Evolutionary conservation across 2,888 invertebrate genomes (phyloP), one percentile per base, ranked within the genome.

Genomic region (Synergus umbraculus): DNA sequence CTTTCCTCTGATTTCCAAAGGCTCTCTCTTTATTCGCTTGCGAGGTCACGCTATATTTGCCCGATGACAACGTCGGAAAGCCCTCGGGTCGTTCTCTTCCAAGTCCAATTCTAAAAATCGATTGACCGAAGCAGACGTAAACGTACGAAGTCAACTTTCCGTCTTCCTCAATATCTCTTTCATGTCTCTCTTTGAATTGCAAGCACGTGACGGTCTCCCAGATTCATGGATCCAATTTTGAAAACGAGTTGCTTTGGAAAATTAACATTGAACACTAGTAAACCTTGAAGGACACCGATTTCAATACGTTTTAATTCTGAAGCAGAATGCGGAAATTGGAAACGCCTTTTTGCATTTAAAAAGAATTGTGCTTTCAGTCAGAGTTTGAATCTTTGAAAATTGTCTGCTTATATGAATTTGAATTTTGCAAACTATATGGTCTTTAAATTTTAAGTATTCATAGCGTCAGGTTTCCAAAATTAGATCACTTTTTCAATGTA

Each of bases 101-200:
- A 66, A 66, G 66, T 66, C 43, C 66, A 66, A 66, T 66, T 41
- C 66, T 66, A 66, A 43, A 66, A 66, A 66, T 66, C 66, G 66
- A 66, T 66, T 66, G 66, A 66, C n/a, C n/a, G 66, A 66, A 66
- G 37, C 43, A 66, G 43, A 66, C 43, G 43, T 66, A 66, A 66
- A 43, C 66, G 66, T 15, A 43, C 66, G n/a, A 65, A 65, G 65
- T 65, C 41, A 65, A 15, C 18, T 43, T 41, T 66, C 66, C 43
- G 10, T 66, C 43, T 43, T 65, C 65, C 65, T 65, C 15, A 65
- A 65, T 8, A 15, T 41, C 37, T 29, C 37, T 65, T 41, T 65
- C n/a, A n/a, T 65, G 13, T 8, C 41, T 63, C 63, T 29, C 63
- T 22, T 63, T 29, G 12, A 54, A 54, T 5, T 54, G 13, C 3